A percentile compares a stretch with the other conserved stretches of the same genome.
These are phyloP conservation scores for Smithornis capensis DNA, from an alignment of 2,113 vertebrate genomes.

Conservation along the genomic window DNA sequence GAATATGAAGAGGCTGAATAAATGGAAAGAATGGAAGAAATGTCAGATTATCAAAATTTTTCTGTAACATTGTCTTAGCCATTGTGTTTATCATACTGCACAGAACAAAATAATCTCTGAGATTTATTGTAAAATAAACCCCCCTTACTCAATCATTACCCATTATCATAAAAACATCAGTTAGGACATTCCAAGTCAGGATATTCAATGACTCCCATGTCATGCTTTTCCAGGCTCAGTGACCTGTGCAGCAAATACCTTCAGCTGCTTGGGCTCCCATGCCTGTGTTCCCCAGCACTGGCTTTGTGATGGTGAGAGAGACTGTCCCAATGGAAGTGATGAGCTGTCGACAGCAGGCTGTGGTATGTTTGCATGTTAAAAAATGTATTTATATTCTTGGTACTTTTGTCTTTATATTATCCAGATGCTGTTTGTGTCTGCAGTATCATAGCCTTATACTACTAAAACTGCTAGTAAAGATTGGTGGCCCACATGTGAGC, in stretches of 20 bases:
- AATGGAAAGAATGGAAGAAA: neutral
- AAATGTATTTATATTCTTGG: rapidly evolving
- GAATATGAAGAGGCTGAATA: no score
- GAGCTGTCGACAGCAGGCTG: conserved; percentile 94
- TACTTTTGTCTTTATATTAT: neutral
- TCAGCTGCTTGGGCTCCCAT: conserved; percentile 90
- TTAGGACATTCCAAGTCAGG: rapidly evolving
- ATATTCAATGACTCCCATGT: rapidly evolving
- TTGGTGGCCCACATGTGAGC: neutral
- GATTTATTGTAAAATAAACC: neutral
- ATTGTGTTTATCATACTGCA: neutral
- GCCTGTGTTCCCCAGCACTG: conserved; percentile 93
- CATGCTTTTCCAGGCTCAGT: conserved; percentile 75
- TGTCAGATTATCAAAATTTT: neutral
- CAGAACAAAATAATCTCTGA: neutral
- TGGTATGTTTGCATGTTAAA: conserved; percentile 68
- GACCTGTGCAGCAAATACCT: conserved; percentile 89
- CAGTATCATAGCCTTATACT: neutral
- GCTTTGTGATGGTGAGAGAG: conserved; percentile 96
- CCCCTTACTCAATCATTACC: neutral
- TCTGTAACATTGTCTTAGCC: neutral
- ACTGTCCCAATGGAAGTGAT: conserved; percentile 94
- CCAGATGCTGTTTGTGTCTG: neutral
- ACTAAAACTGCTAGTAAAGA: neutral
- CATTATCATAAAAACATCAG: rapidly evolving